Evolutionary conservation across 2,797 vertebrate genomes (phyloP).

Genomic region (Melanogrammus aeglefinus): DNA sequence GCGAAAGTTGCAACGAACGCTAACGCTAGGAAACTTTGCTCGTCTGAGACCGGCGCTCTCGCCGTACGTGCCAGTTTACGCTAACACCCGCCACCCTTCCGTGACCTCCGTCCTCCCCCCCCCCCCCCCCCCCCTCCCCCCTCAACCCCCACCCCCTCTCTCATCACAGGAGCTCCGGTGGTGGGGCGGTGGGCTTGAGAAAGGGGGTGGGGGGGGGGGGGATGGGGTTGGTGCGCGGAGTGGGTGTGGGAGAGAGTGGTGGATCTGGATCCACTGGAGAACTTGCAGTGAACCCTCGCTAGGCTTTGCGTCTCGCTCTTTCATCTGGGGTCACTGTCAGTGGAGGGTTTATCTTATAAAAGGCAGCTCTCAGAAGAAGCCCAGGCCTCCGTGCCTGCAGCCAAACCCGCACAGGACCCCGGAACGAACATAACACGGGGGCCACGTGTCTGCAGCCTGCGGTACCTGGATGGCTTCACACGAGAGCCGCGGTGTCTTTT

Average conservation of each 20-base stretch:
- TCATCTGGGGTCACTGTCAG: conserved; percentile 75
- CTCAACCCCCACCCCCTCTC: not conserved
- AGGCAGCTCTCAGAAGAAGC: conserved; percentile 61
- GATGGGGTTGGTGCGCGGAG: not conserved
- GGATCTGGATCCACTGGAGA: conserved; percentile 44
- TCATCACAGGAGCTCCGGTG: conserved; percentile 6
- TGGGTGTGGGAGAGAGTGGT: conserved; percentile 34
- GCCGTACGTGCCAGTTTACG: not conserved
- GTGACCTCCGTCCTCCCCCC: not conserved
- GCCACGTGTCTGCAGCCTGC: not conserved
- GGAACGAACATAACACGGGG: not conserved
- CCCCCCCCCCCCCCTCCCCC: not conserved
- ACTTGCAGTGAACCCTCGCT: conserved; percentile 74
- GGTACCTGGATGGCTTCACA: not conserved
- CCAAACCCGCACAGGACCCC: not conserved
- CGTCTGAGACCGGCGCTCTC: not conserved
- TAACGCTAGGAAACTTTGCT: not conserved
- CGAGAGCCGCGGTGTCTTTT: not conserved
- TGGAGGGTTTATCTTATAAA: conserved; percentile 68
- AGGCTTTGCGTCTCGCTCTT: conserved; percentile 66
- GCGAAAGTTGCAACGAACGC: conserved; percentile 62
- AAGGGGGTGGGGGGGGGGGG: conserved; percentile 36
- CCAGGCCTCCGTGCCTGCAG: conserved; percentile 11
- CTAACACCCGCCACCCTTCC: not conserved
- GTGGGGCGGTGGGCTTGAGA: conserved; percentile 26